Evolutionary conservation across 2,113 vertebrate genomes (phyloP), one percentile per base, ranked within the genome.

Genomic region (Cyanoderma ruficeps): DNA sequence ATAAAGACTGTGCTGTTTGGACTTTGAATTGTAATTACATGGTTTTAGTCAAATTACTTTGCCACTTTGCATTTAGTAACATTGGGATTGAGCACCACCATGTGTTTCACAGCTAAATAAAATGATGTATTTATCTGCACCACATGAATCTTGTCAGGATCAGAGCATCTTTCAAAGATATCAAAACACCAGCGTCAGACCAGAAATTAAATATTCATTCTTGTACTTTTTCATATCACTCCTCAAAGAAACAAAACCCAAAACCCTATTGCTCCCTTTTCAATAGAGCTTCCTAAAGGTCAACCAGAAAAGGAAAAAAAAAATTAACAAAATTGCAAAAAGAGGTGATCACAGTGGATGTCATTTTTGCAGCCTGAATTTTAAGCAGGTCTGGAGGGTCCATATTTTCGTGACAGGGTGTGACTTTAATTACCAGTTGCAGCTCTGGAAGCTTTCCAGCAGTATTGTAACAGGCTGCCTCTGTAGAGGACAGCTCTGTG

Each of bases 11-110:
- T 83, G 78, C 37, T 90, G 37, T 61, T 90, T 87, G 86, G 64
- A 47, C 64, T 93, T 64, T 65, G 64, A 76, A 86, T 49, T 59
- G 6, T 74, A 92, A 86, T 81, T 47, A 77, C 6, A 46, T 7
- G 19, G 35, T 77, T 27, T 67, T 60, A 74, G 46, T 39, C 22
- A 74, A 89, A 92, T 90, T 60, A 47, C 28, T 86, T 75, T 39
- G 63, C 49, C 39, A 67, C 63, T 93, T 52, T 77, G 63, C 39
- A 39, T 55, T 88, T 88, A 68, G 68, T 53, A 83, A 18, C 5
- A 56, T 92, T 94, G 78, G 95, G 89, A 90, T 82, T 92, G 91
- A 97, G 96, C 93, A 96, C 95, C 95, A 92, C 96, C 95, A 56
- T 89, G 94, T 5, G 93, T 97, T 96, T 83, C 83, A 83, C 31